phyloP scores from a whole-genome alignment of 2,888 invertebrate genomes.

The Lycocerus yunnanus region DNA sequence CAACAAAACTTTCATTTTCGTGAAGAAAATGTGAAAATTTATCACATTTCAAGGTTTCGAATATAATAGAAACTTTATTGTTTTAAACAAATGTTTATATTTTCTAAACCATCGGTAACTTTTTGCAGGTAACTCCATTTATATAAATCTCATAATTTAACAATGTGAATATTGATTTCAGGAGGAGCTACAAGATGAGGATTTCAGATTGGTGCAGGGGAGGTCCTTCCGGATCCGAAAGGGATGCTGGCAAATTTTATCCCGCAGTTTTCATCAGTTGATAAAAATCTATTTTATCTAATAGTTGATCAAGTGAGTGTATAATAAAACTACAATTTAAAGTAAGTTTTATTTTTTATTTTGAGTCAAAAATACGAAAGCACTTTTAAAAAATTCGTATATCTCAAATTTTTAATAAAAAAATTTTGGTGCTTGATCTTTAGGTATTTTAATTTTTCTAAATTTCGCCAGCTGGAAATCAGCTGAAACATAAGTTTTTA shows the following conservation, averaged over 20 bases:
- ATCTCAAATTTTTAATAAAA: too few species aligned
- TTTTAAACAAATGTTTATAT: conserved; percentile 16
- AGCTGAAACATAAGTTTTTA: too few species aligned
- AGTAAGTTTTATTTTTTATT: background rate
- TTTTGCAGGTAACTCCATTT: conserved; percentile 1
- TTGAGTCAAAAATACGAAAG: background rate
- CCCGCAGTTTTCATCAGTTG: conserved; percentile 28
- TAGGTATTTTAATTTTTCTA: too few species aligned
- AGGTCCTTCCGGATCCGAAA: conserved; percentile 23
- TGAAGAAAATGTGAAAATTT: background rate
- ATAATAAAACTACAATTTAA: background rate
- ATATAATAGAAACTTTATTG: background rate
- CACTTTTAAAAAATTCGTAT: too few species aligned
- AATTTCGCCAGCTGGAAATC: too few species aligned
- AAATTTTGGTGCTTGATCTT: too few species aligned
- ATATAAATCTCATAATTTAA: conserved; percentile 22
- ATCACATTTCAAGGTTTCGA: background rate
- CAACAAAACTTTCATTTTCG: conserved; percentile 8
- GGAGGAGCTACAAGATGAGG: conserved; percentile 20
- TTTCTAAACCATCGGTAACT: background rate
- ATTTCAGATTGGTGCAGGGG: conserved; percentile 24
- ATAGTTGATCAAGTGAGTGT: background rate
- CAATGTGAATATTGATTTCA: conserved; percentile 32
- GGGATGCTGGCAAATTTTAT: conserved; percentile 32
- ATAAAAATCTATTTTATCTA: conserved; percentile 32